Evolutionary conservation across 2,888 invertebrate genomes (phyloP).

Genomic region (Dendrolimus houi): DNA sequence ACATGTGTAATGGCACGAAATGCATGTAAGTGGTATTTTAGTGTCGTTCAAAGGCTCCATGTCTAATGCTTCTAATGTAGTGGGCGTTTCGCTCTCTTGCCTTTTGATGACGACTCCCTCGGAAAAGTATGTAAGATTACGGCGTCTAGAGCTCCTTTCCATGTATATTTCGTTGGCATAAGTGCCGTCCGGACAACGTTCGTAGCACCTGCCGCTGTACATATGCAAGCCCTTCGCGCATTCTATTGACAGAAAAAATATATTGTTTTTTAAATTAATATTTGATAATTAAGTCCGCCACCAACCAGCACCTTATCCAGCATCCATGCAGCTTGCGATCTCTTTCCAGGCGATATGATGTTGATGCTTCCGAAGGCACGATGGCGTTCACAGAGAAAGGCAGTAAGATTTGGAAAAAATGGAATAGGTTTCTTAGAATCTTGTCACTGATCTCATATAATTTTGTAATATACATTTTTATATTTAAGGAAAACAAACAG

Average conservation of each 20-base stretch:
- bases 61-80: slow-evolving; percentile 50
- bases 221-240: slow-evolving; percentile 79
- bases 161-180: slow-evolving; percentile 58
- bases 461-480: slow-evolving; percentile 32
- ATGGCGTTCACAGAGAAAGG: slow-evolving; percentile 35
- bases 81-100: slow-evolving; percentile 27
- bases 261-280: slow-evolving; percentile 23
- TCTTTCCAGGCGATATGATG: slow-evolving; percentile 52
- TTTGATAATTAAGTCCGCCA: slow-evolving; percentile 57
- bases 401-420: slow-evolving; percentile 28
- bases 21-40: slow-evolving; percentile 66
- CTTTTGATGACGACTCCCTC: slow-evolving; percentile 46
- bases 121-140: slow-evolving; percentile 50
- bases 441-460: slow-evolving; percentile 75
- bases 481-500: slow-evolving; percentile 33
- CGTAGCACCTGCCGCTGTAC: slow-evolving; percentile 77
- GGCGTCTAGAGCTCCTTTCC: slow-evolving; percentile 55
- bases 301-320: slow-evolving; percentile 63
- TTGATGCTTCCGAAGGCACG: slow-evolving; percentile 45
- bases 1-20: slow-evolving; percentile 86
- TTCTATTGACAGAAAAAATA: slow-evolving; percentile 77
- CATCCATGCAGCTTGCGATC: slow-evolving; percentile 63
- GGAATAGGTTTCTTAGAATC: slow-evolving; percentile 43
- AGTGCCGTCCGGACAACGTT: slow-evolving; percentile 73
- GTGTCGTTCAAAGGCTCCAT: slow-evolving; percentile 39